A percentile compares a stretch with the other conserved stretches of the same genome.
Evolutionary conservation across 2,113 vertebrate species (phyloP).

Genomic region (Crypturellus undulatus): DNA sequence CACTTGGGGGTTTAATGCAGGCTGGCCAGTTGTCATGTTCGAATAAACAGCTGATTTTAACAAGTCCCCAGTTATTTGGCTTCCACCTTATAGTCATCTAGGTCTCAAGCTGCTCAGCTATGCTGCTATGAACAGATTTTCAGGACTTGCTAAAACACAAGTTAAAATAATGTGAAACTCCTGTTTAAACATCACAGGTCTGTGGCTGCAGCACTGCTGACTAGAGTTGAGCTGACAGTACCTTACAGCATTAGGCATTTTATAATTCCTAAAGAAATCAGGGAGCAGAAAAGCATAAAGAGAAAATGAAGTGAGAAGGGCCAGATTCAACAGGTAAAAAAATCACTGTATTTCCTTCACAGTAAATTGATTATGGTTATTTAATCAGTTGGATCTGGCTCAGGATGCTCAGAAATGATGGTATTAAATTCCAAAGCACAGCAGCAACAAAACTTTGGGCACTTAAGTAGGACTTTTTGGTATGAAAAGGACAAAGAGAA

Average conservation of each 20-base stretch:
- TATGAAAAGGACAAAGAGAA: background rate
- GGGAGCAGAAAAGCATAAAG: background rate
- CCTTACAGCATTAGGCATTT: background rate
- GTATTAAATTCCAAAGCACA: background rate
- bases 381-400: background rate
- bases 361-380: background rate
- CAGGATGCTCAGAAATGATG: background rate
- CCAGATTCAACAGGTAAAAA: background rate
- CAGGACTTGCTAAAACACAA: background rate
- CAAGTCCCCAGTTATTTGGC: background rate
- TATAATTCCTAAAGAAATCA: background rate
- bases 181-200: background rate
- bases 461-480: background rate
- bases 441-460: background rate
- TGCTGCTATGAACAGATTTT: background rate
- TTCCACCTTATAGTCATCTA: background rate
- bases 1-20: background rate
- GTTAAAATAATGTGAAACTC: background rate
- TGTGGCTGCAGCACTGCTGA: background rate
- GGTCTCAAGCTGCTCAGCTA: constrained; percentile 8
- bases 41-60: background rate
- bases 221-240: rapidly evolving
- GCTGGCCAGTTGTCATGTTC: background rate
- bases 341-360: background rate
- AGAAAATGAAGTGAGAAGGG: rapidly evolving